Conservation (phyloP, 2,113 vertebrate genomes). For the Alouatta palliata region DNA sequence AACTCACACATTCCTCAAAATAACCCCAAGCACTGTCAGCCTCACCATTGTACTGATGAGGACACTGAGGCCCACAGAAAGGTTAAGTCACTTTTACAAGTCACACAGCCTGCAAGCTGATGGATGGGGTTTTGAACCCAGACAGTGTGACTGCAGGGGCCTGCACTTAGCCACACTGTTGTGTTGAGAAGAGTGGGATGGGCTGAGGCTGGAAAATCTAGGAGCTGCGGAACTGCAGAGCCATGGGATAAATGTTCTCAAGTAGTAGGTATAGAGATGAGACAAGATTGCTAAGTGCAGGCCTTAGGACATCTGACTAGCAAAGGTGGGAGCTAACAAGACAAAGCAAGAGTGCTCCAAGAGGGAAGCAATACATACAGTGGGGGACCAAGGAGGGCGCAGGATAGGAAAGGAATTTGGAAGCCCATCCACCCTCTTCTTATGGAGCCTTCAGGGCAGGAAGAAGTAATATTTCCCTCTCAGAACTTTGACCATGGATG, state of each 20-base stretch:
- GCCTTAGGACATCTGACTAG: neutral
- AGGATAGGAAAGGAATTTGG: neutral
- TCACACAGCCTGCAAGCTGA: neutral
- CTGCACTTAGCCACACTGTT: neutral
- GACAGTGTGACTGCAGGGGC: too few relatives aligned
- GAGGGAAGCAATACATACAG: neutral
- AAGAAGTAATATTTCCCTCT: neutral
- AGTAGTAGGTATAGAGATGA: neutral
- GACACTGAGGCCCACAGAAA: neutral
- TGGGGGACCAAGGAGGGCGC: neutral
- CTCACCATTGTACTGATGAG: neutral
- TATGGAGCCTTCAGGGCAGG: neutral
- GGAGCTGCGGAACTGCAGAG: neutral
- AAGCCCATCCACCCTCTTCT: neutral
- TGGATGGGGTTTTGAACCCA: neutral
- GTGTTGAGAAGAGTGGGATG: neutral
- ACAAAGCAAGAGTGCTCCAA: neutral
- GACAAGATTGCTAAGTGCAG: neutral
- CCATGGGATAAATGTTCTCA: neutral
- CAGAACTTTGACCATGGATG: neutral
- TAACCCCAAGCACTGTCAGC: neutral
- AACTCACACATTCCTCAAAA: neutral
- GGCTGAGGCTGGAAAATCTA: accelerated
- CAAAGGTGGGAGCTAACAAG: neutral
- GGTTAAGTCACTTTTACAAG: neutral